Conservation (phyloP, 2,888 invertebrate species). For the Limenitis camilla region DNA sequence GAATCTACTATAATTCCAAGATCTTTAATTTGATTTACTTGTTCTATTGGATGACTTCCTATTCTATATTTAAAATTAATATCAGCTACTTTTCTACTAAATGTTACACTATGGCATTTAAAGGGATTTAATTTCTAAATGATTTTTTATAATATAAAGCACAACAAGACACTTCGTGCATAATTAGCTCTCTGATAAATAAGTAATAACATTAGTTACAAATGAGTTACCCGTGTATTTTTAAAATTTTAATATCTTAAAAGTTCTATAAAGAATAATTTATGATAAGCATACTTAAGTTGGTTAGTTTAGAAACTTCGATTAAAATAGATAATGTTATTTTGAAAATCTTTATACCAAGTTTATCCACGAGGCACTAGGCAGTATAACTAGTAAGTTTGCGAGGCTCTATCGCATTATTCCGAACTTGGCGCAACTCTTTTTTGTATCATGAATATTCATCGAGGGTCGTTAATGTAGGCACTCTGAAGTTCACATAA, state of each 20-base stretch:
- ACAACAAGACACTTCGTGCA: not conserved
- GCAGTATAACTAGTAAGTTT: not conserved
- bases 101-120: too few species aligned
- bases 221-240: not conserved
- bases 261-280: not conserved
- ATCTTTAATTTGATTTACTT: too few species aligned
- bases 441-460: constrained; percentile 22
- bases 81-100: too few species aligned
- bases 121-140: too few species aligned
- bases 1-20: too few species aligned
- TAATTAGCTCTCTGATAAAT: not conserved
- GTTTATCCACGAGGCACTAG: not conserved
- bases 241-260: not conserved
- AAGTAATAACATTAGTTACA: not conserved
- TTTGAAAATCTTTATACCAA: too few species aligned
- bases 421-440: constrained; percentile 15
- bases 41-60: too few species aligned
- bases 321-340: too few species aligned
- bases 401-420: constrained; percentile 12
- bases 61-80: too few species aligned
- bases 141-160: too few species aligned
- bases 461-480: constrained; percentile 17
- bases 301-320: not conserved
- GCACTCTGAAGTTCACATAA: constrained; percentile 14
- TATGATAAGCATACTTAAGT: not conserved